Evolutionary conservation across 2,797 vertebrate genomes (phyloP).

Genomic region (Aselliscus stoliczkanus): DNA sequence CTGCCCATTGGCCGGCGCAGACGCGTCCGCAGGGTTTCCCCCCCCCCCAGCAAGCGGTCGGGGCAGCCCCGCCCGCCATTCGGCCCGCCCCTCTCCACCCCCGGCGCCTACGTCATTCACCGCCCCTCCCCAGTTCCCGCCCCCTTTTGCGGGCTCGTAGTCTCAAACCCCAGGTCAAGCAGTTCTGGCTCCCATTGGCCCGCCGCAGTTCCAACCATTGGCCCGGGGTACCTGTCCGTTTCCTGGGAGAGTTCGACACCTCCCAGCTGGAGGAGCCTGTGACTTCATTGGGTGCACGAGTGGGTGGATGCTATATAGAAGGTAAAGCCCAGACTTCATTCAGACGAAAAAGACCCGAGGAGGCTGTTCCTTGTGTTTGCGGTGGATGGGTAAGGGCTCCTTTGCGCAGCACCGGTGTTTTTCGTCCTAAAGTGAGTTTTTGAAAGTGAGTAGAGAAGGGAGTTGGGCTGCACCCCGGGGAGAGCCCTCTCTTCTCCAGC

Average conservation of each 20-base stretch:
- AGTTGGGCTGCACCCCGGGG: not conserved
- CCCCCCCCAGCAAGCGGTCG: not conserved
- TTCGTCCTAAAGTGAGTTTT: not conserved
- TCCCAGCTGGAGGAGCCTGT: not conserved
- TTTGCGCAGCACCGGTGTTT: not conserved
- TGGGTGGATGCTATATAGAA: constrained; percentile 29
- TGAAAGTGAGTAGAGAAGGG: not conserved
- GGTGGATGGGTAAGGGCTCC: not conserved
- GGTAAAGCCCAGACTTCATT: not conserved
- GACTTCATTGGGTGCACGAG: not conserved
- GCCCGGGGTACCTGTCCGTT: constrained; percentile 55
- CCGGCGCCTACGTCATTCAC: not conserved
- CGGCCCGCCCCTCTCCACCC: not conserved
- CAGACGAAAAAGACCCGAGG: not conserved
- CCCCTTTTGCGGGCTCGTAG: not conserved
- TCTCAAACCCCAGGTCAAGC: constrained; percentile 39
- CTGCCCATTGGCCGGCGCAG: constrained; percentile 45
- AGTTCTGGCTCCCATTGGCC: constrained; percentile 40
- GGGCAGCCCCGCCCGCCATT: not conserved
- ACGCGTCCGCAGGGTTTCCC: not conserved
- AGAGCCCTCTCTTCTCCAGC: not conserved
- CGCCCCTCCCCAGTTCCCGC: too few species aligned
- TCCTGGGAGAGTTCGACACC: constrained; percentile 3
- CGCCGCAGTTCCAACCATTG: constrained; percentile 40
- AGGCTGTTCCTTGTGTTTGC: constrained; percentile 42